phyloP scores from a whole-genome alignment of 1,140 invertebrate species.

The Pemphigus obesinymphae region DNA sequence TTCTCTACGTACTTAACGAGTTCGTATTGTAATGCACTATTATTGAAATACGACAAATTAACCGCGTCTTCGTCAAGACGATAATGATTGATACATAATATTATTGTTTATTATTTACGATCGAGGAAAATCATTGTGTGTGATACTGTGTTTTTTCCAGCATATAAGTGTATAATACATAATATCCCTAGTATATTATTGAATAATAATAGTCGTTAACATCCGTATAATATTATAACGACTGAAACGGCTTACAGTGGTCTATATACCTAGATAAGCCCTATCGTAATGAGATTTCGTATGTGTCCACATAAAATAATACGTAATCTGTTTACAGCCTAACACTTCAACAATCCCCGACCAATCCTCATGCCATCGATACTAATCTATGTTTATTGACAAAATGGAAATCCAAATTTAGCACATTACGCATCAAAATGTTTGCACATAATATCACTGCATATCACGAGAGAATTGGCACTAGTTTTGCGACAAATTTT shows the following conservation, averaged over 20 bases:
- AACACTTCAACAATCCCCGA: background rate
- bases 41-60: background rate
- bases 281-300: background rate
- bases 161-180: too few species aligned
- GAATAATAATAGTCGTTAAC: background rate
- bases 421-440: too few species aligned
- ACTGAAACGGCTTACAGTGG: background rate
- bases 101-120: background rate
- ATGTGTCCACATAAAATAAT: background rate
- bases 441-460: too few species aligned
- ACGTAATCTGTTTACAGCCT: background rate
- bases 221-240: background rate
- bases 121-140: background rate
- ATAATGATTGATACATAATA: background rate
- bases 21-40: background rate
- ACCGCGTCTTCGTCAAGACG: too few species aligned
- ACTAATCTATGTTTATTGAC: conserved; percentile 11
- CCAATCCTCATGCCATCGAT: background rate
- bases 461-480: too few species aligned
- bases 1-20: too few species aligned
- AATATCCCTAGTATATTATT: too few species aligned
- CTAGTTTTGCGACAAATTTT: too few species aligned
- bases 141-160: background rate
- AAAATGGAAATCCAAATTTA: too few species aligned
- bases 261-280: background rate